A percentile compares a stretch with the other conserved stretches of the same genome.
Evolutionary conservation across 2,888 invertebrate genomes (phyloP).

Genomic region (Lobophora halterata): DNA sequence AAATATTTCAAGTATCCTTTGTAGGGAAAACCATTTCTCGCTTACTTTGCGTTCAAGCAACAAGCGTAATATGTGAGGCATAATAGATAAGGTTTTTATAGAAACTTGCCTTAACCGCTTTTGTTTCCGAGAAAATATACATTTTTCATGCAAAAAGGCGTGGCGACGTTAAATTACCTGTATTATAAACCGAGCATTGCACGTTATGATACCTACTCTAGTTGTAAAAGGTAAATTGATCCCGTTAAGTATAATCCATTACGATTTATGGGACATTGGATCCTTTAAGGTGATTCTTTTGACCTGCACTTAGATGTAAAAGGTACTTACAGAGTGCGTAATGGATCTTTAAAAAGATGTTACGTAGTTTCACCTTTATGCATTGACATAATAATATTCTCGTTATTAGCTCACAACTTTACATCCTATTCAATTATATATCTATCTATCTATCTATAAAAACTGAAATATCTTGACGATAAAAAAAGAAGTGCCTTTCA

Average conservation of each 20-base stretch:
- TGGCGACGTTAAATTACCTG: slow-evolving; percentile 60
- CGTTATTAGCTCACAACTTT: too few relatives aligned
- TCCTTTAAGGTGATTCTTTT: slow-evolving; percentile 33
- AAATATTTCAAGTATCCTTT: slow-evolving; percentile 53
- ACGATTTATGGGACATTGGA: slow-evolving; percentile 44
- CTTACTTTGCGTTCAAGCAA: slow-evolving; percentile 67
- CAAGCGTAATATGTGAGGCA: slow-evolving; percentile 60
- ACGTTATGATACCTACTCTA: slow-evolving; percentile 45
- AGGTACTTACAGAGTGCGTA: slow-evolving; percentile 18
- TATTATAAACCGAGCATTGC: slow-evolving; percentile 47
- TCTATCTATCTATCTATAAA: too few relatives aligned
- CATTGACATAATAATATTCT: too few relatives aligned
- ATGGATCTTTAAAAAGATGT: slow-evolving; percentile 24
- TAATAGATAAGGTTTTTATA: slow-evolving; percentile 66
- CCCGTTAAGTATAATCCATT: slow-evolving; percentile 51
- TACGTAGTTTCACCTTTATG: too few relatives aligned
- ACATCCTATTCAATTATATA: too few relatives aligned
- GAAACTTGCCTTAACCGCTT: slow-evolving; percentile 64
- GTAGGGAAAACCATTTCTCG: slow-evolving; percentile 70
- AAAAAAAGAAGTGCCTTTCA: too few relatives aligned
- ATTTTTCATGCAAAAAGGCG: slow-evolving; percentile 58
- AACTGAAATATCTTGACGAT: too few relatives aligned
- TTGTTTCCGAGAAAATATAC: slow-evolving; percentile 67
- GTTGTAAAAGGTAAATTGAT: slow-evolving; percentile 49
- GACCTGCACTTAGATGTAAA: slow-evolving; percentile 26